These are phyloP conservation scores for Sebastes wilsoni DNA, from an alignment of 2,797 vertebrate species.

Conservation along the genomic window DNA sequence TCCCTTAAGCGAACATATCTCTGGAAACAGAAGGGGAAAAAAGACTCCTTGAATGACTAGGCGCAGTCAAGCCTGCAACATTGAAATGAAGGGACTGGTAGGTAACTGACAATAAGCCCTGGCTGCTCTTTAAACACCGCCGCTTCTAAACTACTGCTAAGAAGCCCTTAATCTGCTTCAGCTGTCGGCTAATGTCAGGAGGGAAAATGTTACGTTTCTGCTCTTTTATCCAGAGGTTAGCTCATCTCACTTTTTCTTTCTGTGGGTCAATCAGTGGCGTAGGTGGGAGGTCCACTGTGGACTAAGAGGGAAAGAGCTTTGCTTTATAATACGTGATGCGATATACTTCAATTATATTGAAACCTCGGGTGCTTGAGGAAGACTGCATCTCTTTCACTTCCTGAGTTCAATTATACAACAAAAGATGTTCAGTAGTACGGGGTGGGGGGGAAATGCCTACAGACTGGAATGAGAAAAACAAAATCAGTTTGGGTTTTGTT, in stretches of 20 bases:
- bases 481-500: not conserved
- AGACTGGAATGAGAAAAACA: not conserved
- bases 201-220: slow-evolving; percentile 13
- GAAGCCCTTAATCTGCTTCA: slow-evolving; percentile 62
- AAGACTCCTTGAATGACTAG: slow-evolving; percentile 53
- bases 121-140: slow-evolving; percentile 68
- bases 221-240: slow-evolving; percentile 37
- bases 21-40: slow-evolving; percentile 63
- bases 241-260: slow-evolving; percentile 5
- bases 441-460: not conserved
- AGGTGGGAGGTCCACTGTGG: slow-evolving; percentile 4
- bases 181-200: slow-evolving; percentile 59
- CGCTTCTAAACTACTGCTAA: slow-evolving; percentile 61
- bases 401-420: slow-evolving; percentile 20
- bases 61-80: slow-evolving; percentile 68
- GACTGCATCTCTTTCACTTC: not conserved
- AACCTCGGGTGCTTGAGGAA: not conserved
- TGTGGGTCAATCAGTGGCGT: slow-evolving; percentile 15
- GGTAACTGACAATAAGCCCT: slow-evolving; percentile 70
- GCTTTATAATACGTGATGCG: not conserved
- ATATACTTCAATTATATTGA: slow-evolving; percentile 38
- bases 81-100: slow-evolving; percentile 57
- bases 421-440: not conserved
- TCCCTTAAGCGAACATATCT: slow-evolving; percentile 77
- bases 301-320: not conserved